Evolutionary conservation across 2,113 vertebrate genomes (phyloP), one percentile per base, ranked within the genome.

Genomic region (Upupa epops): DNA sequence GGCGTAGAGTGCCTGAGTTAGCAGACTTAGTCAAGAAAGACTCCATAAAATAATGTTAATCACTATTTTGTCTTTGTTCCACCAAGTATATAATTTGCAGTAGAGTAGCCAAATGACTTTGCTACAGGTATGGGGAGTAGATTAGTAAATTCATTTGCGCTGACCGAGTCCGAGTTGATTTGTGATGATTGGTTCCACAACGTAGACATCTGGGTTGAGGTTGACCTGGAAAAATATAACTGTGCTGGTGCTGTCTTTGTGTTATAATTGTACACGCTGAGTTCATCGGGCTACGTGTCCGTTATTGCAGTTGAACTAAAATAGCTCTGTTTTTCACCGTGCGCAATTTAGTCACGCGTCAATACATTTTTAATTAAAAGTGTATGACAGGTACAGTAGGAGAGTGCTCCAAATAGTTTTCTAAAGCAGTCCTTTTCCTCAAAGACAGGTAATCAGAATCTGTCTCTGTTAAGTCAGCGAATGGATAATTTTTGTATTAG

Each of bases 291-390:
- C 78, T 96, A 70, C 36, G 64, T 88, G 83, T 93, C 80, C 82
- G 22, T 97, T 94, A 92, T 19, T 93, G 72, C 94, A 93, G 82
- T 72, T 93, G 93, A 95, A 92, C 93, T 95, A 77, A 96, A 97
- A 94, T 77, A 78, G 82, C 73, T 68, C 95, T 97, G 96, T 84
- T 97, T 97, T 96, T 93, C 96, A 96, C 94, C 63, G 85, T 60
- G 65, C 42, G 66, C 92, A 94, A 29, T 94, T 97, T 96, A 95
- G 97, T 96, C 96, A 97, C 94, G 96, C 97, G 96, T 97, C 96
- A 95, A 97, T 96, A 96, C 91, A 48, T 96, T 97, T 98, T 97
- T 97, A 98, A 98, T 98, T 98, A 97, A 97, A 97, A 97, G 81
- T 87, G 49, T 96, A 24, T 98, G 97, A 97, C 97, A 97, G 96